Evolutionary conservation across 2,888 invertebrate species (phyloP), one percentile per base, ranked within the genome.

Genomic region (Chydorus sphaericus): DNA sequence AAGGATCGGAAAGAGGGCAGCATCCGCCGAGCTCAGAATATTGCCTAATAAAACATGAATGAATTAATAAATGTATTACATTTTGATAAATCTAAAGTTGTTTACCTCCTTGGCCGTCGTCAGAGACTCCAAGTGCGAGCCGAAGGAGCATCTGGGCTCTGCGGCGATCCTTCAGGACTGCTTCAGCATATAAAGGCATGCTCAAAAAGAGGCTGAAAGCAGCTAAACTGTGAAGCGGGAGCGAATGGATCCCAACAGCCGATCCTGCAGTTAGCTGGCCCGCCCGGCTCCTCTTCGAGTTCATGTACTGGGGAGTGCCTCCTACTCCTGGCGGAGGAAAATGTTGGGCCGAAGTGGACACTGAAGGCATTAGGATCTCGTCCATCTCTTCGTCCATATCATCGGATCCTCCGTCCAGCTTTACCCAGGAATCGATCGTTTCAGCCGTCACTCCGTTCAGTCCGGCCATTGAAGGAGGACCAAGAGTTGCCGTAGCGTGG

Each of bases 141-240:
- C 92, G 75, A 60, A 94, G 73, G 59, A 94, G 75, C 67, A 88
- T 89, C 65, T 88, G 83, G 0, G 93, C 93, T 60, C 84, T 80
- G 61, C 85, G 78, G 63, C 86, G 83, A 68, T 89, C 88, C 62
- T 81, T 79, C 28, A 94, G 75, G 60, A 94, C 70, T 44, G 91
- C 85, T 68, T 88, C 90, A 0, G 92, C 91, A 68, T 92, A 94
- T 2, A 90, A 86, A 0, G 91, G 90, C 63, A 94, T 73, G 62
- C 90, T 78, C 23, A 94, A 75, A 68, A 94, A 88, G 58, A 93
- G 72, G 1, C 89, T 89, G 67, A 94, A 87, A 14, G 92, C 91
- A 1, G 89, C 83, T 61, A 94, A 76, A 48, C 92, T 90, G 72
- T 93, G 93, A 55, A 89, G 84, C 6, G 93, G 92, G 33, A 71